These are phyloP conservation scores for Puffinus mauretanicus DNA, from an alignment of 2,113 vertebrate genomes.

Conservation along the genomic window DNA sequence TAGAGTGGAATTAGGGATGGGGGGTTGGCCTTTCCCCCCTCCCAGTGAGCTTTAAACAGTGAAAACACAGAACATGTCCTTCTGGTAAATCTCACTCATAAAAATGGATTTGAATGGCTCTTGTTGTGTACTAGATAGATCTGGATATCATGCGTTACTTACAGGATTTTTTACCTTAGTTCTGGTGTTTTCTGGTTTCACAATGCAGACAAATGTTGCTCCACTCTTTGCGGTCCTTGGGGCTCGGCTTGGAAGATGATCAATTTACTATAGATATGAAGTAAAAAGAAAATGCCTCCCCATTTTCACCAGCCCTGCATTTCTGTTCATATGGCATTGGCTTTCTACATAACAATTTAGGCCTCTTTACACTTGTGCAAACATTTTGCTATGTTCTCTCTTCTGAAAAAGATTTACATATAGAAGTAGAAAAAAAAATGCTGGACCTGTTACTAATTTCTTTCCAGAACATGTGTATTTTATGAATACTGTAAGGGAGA, in stretches of 20 bases:
- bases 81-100: neutral
- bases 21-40: rapidly evolving
- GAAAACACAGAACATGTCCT: neutral
- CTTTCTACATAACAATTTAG: neutral
- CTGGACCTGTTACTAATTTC: neutral
- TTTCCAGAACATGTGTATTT: neutral
- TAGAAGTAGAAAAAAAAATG: neutral
- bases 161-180: neutral
- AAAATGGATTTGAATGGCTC: neutral
- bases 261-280: neutral
- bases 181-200: neutral
- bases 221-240: neutral
- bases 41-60: neutral
- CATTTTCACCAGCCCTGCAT: neutral
- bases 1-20: neutral
- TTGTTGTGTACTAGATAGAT: neutral
- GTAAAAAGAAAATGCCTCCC: neutral
- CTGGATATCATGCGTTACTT: neutral
- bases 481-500: neutral
- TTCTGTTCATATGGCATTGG: neutral
- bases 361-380: neutral
- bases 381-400: neutral
- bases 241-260: neutral
- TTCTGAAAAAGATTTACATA: neutral
- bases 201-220: neutral